Percentiles rank a stretch among this genome's conserved stretches.
phyloP scores from a whole-genome alignment of 2,113 vertebrate species.

The Meleagris gallopavo region DNA sequence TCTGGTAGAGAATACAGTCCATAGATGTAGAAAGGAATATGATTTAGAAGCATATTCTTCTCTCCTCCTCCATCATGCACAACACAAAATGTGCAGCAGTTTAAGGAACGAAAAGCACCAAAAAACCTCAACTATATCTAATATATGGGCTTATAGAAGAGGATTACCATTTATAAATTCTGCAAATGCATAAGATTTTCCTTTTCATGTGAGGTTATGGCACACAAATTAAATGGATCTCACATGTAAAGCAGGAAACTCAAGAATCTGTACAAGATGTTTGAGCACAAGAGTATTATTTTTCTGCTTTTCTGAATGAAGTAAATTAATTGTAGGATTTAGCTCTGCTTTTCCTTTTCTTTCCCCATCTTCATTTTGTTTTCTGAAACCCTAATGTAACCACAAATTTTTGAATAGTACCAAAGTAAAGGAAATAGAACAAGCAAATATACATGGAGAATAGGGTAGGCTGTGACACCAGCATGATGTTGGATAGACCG shows the following conservation, averaged over 20 bases:
- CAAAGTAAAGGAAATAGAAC: background rate
- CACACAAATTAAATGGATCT: background rate
- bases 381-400: background rate
- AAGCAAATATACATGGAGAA: background rate
- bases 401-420: background rate
- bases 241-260: background rate
- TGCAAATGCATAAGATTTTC: background rate
- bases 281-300: background rate
- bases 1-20: background rate
- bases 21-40: background rate
- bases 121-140: accelerated
- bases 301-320: background rate
- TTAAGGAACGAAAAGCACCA: background rate
- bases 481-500: background rate
- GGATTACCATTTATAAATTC: background rate
- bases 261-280: background rate
- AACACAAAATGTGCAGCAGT: background rate
- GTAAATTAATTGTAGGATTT: background rate
- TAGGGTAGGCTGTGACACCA: background rate
- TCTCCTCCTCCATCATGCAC: background rate
- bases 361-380: background rate
- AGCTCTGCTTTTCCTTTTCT: background rate
- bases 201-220: background rate
- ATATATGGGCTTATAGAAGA: background rate
- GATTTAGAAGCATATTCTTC: background rate